Percentiles rank a stretch among this genome's conserved stretches.
phyloP scores from a whole-genome alignment of 2,888 invertebrate genomes.

The Gymnosoma rotundatum region DNA sequence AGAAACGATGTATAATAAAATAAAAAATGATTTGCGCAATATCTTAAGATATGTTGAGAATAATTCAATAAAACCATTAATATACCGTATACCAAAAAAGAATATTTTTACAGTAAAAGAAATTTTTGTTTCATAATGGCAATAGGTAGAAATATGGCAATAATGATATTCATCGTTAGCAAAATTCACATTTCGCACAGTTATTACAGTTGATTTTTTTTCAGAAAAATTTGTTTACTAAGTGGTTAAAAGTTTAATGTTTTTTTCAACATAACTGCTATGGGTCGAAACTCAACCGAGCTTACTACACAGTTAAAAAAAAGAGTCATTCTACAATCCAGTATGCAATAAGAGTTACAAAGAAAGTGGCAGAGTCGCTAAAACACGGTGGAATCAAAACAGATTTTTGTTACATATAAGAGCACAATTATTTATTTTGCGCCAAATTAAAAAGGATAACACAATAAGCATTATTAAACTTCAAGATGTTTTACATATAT shows the following conservation, averaged over 20 bases:
- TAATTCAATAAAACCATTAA: too few species aligned
- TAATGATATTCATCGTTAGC: neutral
- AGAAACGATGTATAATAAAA: too few species aligned
- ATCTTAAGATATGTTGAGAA: neutral
- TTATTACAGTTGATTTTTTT: too few species aligned
- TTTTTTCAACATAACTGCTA: too few species aligned
- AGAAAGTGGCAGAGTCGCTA: too few species aligned
- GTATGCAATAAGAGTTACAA: too few species aligned
- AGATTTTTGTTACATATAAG: constrained; percentile 8
- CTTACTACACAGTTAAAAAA: too few species aligned
- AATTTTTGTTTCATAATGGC: neutral
- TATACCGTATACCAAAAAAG: neutral
- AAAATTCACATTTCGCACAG: neutral
- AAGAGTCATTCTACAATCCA: too few species aligned
- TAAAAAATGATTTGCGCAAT: neutral
- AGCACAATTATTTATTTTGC: too few species aligned
- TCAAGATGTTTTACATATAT: neutral
- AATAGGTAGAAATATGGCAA: neutral
- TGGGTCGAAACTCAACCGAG: too few species aligned
- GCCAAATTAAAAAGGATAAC: constrained; percentile 6
- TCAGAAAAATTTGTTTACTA: neutral
- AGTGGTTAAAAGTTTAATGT: neutral
- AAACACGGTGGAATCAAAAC: neutral
- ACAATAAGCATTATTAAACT: constrained; percentile 5
- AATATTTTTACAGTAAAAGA: neutral